Evolutionary conservation across 1,140 invertebrate species (phyloP), one percentile per base, ranked within the genome.

Genomic region (Caenorhabditis remanei): DNA sequence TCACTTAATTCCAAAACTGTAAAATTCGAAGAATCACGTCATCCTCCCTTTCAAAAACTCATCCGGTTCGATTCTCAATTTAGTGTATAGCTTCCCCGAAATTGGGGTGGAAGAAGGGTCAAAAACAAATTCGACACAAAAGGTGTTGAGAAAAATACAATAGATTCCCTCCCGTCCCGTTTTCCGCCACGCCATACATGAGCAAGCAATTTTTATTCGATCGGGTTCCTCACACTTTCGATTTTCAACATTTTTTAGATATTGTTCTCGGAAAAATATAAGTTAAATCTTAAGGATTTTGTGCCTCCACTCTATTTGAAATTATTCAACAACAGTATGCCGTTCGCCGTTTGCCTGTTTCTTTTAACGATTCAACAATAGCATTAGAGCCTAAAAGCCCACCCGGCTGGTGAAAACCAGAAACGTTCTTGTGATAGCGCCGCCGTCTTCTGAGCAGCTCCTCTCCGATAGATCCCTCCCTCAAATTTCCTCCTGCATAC

Each of bases 321-420:
- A 63, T 63, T 19, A 71, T 46, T 40, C 40, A 19, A 16, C 65
- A 71, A 14, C 16, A 24, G 53, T 48, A 75, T 75, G 67, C 67
- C 71, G 71, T 79, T 53, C 43, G 46, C 46, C 19, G 46, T 16
- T 16, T 53, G 50, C 11, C n/a, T 90, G 56, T 89, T 79, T 90
- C 48, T 79, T 87, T 89, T 84, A 24, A 65, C 55, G 58, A 85
- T 43, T 86, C 50, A 86, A 53, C 85, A 65, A 65, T 61, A 63
- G 63, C 85, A 56, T 71, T 67, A 71, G 50, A 41, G 67, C 67
- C n/a, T 19, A 79, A 79, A 79, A 79, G 46, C 43, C 46, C 71
- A 79, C 71, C 71, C 71, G 71, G 67, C 46, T 14, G 71, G 50
- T 41, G 9, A 67, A 71, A 85, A 67, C 61, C 43, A 43, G 43